phyloP scores from a whole-genome alignment of 2,113 vertebrate genomes.

The Seriola aureovittata region DNA sequence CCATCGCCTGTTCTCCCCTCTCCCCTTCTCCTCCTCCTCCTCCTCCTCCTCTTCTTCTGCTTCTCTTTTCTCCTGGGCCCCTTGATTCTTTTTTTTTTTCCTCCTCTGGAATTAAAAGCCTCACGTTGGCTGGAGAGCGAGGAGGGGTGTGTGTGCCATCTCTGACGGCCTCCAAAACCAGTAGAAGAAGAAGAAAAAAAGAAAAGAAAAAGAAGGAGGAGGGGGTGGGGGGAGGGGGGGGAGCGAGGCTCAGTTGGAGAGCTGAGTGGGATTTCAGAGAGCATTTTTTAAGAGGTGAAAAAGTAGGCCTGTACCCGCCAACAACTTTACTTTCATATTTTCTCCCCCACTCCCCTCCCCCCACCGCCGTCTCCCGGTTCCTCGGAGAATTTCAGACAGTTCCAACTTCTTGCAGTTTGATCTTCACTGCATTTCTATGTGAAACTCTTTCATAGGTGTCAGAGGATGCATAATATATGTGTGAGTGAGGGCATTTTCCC shows the following conservation, averaged over 20 bases:
- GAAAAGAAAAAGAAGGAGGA: background rate
- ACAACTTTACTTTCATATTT: constrained; percentile 63
- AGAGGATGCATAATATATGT: background rate
- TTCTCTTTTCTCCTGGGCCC: constrained; percentile 25
- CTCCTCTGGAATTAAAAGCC: constrained; percentile 45
- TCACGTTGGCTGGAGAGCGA: constrained; percentile 33
- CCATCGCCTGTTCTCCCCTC: constrained; percentile 14
- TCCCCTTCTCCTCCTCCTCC: background rate
- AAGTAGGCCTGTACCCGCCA: constrained; percentile 54
- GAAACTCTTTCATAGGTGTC: constrained; percentile 13
- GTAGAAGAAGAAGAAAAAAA: constrained; percentile 14
- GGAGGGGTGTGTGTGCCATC: constrained; percentile 40
- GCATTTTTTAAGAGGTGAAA: constrained; percentile 71
- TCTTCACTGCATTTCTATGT: constrained; percentile 30
- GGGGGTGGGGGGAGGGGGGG: too few species aligned
- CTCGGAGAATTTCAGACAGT: constrained; percentile 33
- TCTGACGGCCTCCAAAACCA: constrained; percentile 46
- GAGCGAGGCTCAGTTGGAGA: constrained; percentile 39
- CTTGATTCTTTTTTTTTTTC: background rate
- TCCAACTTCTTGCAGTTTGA: constrained; percentile 23
- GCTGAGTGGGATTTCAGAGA: constrained; percentile 68
- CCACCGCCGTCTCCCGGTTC: background rate
- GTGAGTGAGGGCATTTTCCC: background rate
- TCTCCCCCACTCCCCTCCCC: background rate
- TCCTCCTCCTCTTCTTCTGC: constrained; percentile 13